Base-by-base conservation (phyloP, 2,113 vertebrate species). In the Phalacrocorax carbo region DNA sequence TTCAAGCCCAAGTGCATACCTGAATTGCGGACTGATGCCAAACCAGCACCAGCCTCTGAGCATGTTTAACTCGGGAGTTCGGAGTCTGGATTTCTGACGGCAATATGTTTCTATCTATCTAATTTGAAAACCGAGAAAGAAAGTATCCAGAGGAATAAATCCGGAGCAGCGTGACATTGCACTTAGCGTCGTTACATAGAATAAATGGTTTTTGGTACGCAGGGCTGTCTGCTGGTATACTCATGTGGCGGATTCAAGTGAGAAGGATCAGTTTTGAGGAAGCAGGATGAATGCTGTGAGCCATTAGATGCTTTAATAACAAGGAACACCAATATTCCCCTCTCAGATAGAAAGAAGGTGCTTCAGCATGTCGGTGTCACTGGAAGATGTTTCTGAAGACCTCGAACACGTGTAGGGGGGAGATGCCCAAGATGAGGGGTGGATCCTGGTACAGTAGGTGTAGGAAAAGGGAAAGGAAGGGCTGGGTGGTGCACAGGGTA, bases 381-480 rank as follows among this genome's bases (percentile, higher is more conserved):
- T 49, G 76, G 52, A 27, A 30, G 32, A 22, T 85, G n/a, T 54
- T 80, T 77, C 46, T 40, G 51, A 66, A 8, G 17, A 21, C 15
- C 73, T 18, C 2, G 3, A 52, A 69, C 23, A 18, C 0, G 0
- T 10, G 42, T 7, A 49, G 17, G 61, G 44, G 2, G 58, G 58
- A 44, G 57, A 15, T 46, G 62, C 25, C 12, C 19, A 44, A 72
- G 44, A 51, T 5, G 5, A 69, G 32, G 30, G 30, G 8, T 49
- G 30, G 27, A 21, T 21, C 0, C 0, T 14, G 60, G 14, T 21
- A 25, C 8, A 27, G 60, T 36, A 69, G n/a, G 38, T 1, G 0
- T 11, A 54, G 48, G 30, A 34, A n/a, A 77, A 81, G 44, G 42
- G 13, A 51, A 70, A 44, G 54, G 36, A 90, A 61, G 25, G 44